Percentiles rank a stretch among this genome's conserved stretches.
Evolutionary conservation across 2,797 vertebrate genomes (phyloP).

Genomic region (Pygocentrus nattereri): DNA sequence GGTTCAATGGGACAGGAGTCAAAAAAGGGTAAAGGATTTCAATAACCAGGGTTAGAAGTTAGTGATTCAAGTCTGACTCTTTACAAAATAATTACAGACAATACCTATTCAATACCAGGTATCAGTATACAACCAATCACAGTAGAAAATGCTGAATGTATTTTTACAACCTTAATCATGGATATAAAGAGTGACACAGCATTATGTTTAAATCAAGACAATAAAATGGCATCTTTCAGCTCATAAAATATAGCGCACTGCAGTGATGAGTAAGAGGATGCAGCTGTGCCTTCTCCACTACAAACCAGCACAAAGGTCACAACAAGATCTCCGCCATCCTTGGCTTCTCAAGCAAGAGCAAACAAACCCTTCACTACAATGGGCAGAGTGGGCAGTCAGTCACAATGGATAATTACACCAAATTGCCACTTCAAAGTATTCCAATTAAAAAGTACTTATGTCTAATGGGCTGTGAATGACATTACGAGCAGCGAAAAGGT

Average conservation of each 20-base stretch:
- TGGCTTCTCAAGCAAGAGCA: slow-evolving; percentile 20
- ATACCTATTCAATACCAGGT: no score
- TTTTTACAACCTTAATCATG: neutral
- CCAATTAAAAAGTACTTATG: slow-evolving; percentile 56
- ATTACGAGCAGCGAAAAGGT: slow-evolving; percentile 45
- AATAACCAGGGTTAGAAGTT: neutral
- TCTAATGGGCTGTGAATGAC: slow-evolving; percentile 54
- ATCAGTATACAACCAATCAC: no score
- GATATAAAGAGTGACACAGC: neutral
- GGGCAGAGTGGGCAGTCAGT: slow-evolving; percentile 25
- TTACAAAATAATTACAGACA: no score
- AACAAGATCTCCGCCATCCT: slow-evolving; percentile 3
- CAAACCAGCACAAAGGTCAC: neutral
- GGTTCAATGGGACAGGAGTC: neutral
- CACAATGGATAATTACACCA: slow-evolving; percentile 45
- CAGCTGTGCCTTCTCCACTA: neutral
- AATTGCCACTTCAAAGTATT: slow-evolving; percentile 34
- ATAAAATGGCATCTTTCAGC: neutral
- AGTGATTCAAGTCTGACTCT: no score
- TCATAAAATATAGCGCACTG: neutral
- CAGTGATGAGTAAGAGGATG: neutral
- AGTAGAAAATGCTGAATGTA: no score
- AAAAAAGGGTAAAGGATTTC: no score
- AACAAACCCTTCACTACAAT: slow-evolving; percentile 26
- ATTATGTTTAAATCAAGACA: neutral